Percentiles rank a stretch among this genome's conserved stretches.
Evolutionary conservation across 2,888 invertebrate species (phyloP).

Genomic region (Arrhopalites spinosus): DNA sequence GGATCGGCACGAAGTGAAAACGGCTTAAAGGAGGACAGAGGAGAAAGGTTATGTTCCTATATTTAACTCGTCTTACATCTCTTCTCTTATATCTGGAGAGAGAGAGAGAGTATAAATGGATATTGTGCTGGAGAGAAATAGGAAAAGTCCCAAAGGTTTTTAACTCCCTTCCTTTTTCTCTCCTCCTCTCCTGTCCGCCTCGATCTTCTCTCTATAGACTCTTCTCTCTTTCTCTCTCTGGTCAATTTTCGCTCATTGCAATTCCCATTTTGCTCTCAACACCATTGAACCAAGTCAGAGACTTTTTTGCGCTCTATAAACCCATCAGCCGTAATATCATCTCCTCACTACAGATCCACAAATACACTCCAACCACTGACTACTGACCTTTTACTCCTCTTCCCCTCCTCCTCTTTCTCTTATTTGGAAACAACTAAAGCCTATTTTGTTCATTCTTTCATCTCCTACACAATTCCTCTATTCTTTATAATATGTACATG

Average conservation of each 20-base stretch:
- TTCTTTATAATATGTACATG: neutral
- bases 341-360: no score
- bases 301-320: conserved; percentile 51
- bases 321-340: conserved; percentile 51
- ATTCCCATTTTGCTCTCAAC: conserved; percentile 41
- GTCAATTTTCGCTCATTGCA: conserved; percentile 54
- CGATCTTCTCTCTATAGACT: no score
- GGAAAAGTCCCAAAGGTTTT: conserved; percentile 26
- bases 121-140: conserved; percentile 26
- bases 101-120: neutral
- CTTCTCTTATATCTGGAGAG: neutral
- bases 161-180: conserved; percentile 1
- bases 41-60: neutral
- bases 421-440: conserved; percentile 46
- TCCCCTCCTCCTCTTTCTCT: neutral
- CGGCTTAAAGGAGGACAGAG: conserved; percentile 40
- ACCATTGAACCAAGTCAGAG: conserved; percentile 35
- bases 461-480: conserved; percentile 26
- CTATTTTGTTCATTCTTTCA: conserved; percentile 42
- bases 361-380: no score
- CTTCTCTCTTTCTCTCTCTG: conserved; percentile 39
- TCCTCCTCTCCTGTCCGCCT: neutral
- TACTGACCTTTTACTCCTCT: neutral
- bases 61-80: no score
- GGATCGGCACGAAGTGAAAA: conserved; percentile 50